Conservation (phyloP, 92 coral and sea anemone genomes). For the Desmophyllum pertusum region DNA sequence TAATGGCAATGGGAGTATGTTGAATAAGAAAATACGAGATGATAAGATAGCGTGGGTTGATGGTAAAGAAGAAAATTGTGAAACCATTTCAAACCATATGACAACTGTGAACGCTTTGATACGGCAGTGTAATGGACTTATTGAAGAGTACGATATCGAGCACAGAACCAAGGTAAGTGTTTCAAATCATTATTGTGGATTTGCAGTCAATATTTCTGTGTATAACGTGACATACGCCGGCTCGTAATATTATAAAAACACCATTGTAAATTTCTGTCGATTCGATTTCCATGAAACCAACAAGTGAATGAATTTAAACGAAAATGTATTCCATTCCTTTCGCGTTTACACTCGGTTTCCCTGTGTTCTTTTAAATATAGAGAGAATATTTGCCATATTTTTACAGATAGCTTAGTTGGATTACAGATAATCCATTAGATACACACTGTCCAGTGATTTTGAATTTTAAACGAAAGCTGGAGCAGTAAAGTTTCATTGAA, state of each 20-base stretch:
- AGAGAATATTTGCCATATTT: neutral
- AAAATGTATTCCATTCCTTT: neutral
- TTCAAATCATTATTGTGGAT: neutral
- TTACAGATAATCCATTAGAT: neutral
- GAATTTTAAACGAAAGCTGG: neutral
- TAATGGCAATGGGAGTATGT: slow-evolving; percentile 58
- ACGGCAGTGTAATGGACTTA: slow-evolving; percentile 63
- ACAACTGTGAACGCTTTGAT: slow-evolving; percentile 68
- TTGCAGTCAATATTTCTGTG: neutral
- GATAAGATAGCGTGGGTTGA: slow-evolving; percentile 88
- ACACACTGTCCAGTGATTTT: neutral
- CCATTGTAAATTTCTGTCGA: neutral
- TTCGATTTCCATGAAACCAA: too few species aligned
- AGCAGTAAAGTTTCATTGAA: neutral
- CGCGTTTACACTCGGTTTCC: neutral
- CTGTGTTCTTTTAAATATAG: neutral
- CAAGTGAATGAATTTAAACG: too few species aligned
- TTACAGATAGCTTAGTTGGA: neutral
- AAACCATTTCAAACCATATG: slow-evolving; percentile 75
- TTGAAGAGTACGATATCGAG: slow-evolving; percentile 62
- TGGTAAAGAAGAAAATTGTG: slow-evolving; percentile 64
- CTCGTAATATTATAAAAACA: neutral
- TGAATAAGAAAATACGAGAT: slow-evolving; percentile 78
- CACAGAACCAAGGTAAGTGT: slow-evolving; percentile 70
- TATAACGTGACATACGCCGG: neutral